Base-by-base conservation (phyloP, 2,888 invertebrate genomes). In the Chesias legatella region DNA sequence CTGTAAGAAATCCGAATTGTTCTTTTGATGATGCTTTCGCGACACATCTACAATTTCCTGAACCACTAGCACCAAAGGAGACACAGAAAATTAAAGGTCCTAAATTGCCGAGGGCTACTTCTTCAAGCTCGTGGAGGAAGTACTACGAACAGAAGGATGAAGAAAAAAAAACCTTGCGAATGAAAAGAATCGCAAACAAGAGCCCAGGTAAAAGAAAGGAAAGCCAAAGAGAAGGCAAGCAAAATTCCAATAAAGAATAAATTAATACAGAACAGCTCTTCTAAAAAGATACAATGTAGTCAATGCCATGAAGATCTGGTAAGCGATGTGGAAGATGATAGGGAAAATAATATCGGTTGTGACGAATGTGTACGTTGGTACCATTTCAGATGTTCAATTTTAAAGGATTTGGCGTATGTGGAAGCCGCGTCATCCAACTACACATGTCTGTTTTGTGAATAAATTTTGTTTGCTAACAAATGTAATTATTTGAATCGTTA, bases 301-400 rank as follows among this genome's bases (percentile, higher is more conserved):
- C 20, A 27, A 27, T 38, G 38, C 27, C 9, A 3, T 7, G 38
- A 38, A 32, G 38, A 9, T 1, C 8, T 39, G 13, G 23, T 33
- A 4, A 33, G 39, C 10, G 23, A 39, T 8, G 24, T 33, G 1
- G 39, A 39, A 22, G 32, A 39, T 9, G 39, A 39, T 17, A 11
- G 8, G 13, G 23, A 32, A 13, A 39, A 39, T 28, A 39, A 27
- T 17, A 33, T 36, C 2, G 36, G 36, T 3, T 36, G 36, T 33
- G 38, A 38, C 7, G 7, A 32, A 8, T 38, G 38, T 17, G 9
- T 29, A 1, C 10, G 24, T 1, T 36, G 36, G 24, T 36, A 17
- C 8, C 36, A 36, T 29, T 23, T 33, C 27, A 32, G 33, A 22
- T 39, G 39, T 39, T 33, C 39, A 8, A 30, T n/a, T n/a, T n/a